Base-by-base conservation (phyloP, 1,140 invertebrate genomes). In the Pseudomyrmex dendroicus region DNA sequence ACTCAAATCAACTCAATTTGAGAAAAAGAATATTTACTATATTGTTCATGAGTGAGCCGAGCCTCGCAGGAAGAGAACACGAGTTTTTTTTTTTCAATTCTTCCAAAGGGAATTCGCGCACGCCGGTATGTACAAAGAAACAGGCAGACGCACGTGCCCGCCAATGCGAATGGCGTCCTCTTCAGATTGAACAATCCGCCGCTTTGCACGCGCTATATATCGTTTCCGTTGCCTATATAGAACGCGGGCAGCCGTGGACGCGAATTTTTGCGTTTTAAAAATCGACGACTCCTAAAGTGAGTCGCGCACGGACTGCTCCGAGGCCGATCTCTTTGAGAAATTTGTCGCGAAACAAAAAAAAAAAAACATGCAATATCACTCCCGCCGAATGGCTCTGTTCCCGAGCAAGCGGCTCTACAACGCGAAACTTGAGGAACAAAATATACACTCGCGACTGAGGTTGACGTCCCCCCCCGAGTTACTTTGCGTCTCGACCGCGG, bases 141-240 rank as follows among this genome's bases (percentile, higher is more conserved):
- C n/a, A 48, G n/a, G 20, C 20, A 20, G 12, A 74, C 83, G 72
- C 92, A 94, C 93, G 93, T 94, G 93, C 90, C 91, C 92, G 92
- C 91, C 89, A 93, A 92, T 91, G 91, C 61, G 83, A 91, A 86
- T 90, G 91, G 91, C 92, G 92, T 93, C 91, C 90, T 64, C 87
- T 88, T 73, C 15, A 50, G 88, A 91, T 89, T 83, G 80, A 89
- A 84, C 72, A 25, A 74, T 68, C 54, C 77, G 73, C 85, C 74
- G 70, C 73, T 74, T 54, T 61, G 66, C 73, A 83, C 78, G 46
- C 63, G 63, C 70, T 82, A 74, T 63, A 66, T 77, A 50, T 35
- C 64, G 54, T 25, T 52, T 50, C 61, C 73, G 22, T 15, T 9
- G 22, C 1, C 73, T 76, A 64, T 76, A 76, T 76, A 52, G 15